Evolutionary conservation across 2,888 invertebrate species (phyloP), one percentile per base, ranked within the genome.

Genomic region (Cancer borealis): DNA sequence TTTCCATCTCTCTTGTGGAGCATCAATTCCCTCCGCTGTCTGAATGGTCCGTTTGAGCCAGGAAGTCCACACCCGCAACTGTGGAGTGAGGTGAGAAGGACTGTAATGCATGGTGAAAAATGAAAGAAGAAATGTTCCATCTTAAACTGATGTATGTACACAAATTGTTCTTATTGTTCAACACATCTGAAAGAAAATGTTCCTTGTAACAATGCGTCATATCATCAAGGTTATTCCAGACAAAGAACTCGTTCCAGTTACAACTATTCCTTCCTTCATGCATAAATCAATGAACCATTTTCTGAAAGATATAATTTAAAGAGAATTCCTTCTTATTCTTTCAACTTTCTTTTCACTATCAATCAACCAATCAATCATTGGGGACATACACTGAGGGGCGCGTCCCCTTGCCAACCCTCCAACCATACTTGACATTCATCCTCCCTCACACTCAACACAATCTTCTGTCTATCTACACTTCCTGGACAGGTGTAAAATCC

Each of bases 21-120:
- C 98, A 95, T 98, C 97, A 84, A 97, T 97, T 84, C 97, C 97
- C 0, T 98, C 97, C 0, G 98, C 98, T 0, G 99, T 99, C 96
- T 99, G 98, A 96, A 98, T 98, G 8, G 99, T 99, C 94, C 99
- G 97, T 96, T 98, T 97, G 96, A 99, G 97, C 96, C 98, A 98
- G 84, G 99, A 99, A 0, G 99, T 99, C 98, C 99, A 98, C 46
- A 99, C 98, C 95, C 98, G 97, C 95, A 99, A 97, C 95, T 95
- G 79, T 6, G 45, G 46, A 84, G 45, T 45, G 39, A 26, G 4
- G 10, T 26, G 26, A 73, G 14, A 14, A 54, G 54, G 14, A 12
- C n/a, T 73, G 21, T 17, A 17, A 21, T 60, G 0, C 4, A 60
- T 21, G 21, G 21, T 60, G 21, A 60, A 21, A 21, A 21, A 60